These are phyloP conservation scores for Crematogaster levior DNA, from an alignment of 2,888 invertebrate species.

Conservation along the genomic window DNA sequence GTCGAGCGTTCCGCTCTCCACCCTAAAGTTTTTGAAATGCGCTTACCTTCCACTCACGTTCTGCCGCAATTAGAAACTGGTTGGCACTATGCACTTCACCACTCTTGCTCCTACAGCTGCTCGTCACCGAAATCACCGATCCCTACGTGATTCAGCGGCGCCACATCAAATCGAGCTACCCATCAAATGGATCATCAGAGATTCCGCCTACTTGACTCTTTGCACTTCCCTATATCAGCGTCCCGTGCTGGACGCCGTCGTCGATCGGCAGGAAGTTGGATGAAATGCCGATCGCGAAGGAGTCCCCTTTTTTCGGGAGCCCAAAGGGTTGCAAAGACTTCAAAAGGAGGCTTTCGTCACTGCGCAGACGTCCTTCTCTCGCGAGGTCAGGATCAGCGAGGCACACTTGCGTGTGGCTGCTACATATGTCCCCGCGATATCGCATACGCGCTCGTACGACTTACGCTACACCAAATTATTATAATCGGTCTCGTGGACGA, in stretches of 20 bases:
- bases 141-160: constrained; percentile 12
- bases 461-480: constrained; percentile 17
- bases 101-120: constrained; percentile 19
- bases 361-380: not conserved
- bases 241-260: not conserved
- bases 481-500: constrained; percentile 32
- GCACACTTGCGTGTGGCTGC: not conserved
- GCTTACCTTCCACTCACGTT: constrained; percentile 37
- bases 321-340: not conserved
- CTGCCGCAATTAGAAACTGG: not conserved
- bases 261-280: not conserved
- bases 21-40: constrained; percentile 1
- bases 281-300: not conserved
- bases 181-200: constrained; percentile 7
- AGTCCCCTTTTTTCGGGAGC: constrained; percentile 7
- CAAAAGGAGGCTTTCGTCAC: constrained; percentile 24
- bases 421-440: constrained; percentile 29
- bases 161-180: constrained; percentile 31
- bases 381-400: constrained; percentile 6
- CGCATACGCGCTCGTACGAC: constrained; percentile 9
- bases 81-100: constrained; percentile 41
- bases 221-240: not conserved
- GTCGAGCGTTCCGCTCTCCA: constrained; percentile 11
- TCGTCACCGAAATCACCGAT: constrained; percentile 21
- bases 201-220: constrained; percentile 26